These are phyloP conservation scores for Heliconius sara DNA, from an alignment of 2,888 invertebrate species.

Conservation along the genomic window DNA sequence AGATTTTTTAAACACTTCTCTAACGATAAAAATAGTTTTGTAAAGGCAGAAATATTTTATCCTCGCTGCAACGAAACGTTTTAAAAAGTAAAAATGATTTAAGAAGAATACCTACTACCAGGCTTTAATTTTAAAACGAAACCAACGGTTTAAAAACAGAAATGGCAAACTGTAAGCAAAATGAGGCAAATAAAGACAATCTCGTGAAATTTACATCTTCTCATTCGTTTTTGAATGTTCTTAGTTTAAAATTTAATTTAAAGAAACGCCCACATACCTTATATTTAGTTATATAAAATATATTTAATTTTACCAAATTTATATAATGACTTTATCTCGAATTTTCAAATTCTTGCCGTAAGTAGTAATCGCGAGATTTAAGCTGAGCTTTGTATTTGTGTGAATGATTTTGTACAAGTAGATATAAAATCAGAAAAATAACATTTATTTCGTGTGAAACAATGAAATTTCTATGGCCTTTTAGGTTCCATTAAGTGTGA, in stretches of 20 bases:
- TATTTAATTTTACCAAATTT: not conserved
- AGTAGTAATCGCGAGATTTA: too few species aligned
- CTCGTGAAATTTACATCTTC: not conserved
- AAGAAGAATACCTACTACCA: conserved; percentile 2
- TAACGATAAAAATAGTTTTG: conserved; percentile 16
- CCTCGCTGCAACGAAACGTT: conserved; percentile 16
- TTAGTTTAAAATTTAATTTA: conserved; percentile 1
- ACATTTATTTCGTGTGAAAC: not conserved
- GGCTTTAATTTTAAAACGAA: conserved; percentile 25
- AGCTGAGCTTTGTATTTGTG: too few species aligned
- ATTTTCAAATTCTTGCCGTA: too few species aligned
- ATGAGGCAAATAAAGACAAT: conserved; percentile 26
- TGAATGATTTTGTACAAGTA: too few species aligned
- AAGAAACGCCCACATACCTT: too few species aligned
- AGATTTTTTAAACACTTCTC: conserved; percentile 6
- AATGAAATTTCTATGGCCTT: conserved; percentile 13
- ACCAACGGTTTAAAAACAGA: conserved; percentile 14
- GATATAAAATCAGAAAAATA: not conserved
- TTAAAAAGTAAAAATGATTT: conserved; percentile 13
- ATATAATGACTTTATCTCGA: not conserved
- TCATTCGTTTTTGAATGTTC: conserved; percentile 5
- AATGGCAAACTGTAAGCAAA: conserved; percentile 21
- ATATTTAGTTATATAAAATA: too few species aligned
- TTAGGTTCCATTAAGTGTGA: conserved; percentile 6
- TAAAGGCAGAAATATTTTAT: conserved; percentile 19